Evolutionary conservation across 2,113 vertebrate species (phyloP), one percentile per base, ranked within the genome.

Genomic region (Xenotilapia leptura): DNA sequence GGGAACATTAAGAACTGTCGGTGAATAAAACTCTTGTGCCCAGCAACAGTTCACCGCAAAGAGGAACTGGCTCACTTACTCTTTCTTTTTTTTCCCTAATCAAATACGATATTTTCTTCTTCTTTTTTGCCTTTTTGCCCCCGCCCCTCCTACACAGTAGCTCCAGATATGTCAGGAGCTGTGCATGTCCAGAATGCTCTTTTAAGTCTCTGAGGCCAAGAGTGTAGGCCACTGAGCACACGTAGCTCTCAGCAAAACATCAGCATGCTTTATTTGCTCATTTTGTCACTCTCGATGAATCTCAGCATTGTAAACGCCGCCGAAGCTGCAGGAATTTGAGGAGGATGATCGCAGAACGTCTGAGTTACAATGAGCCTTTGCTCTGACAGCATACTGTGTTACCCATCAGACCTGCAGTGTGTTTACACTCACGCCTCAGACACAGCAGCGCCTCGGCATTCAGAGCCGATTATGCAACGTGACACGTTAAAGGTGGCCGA

Each of bases 21-120:
- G 91, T 97, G 96, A 97, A 97, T 96, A 93, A 92, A 92, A 95
- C 94, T 93, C 95, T 95, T 97, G 96, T 95, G 91, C 81, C 91
- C 49, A 80, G 80, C 89, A 86, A 75, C 88, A 85, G 92, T 55
- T 89, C 86, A 51, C 80, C 90, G 94, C 92, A 90, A 80, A 88
- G 92, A 90, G 90, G 80, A 92, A 87, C 92, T 90, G 90, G 90
- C 92, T 92, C 51, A 23, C 86, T 89, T 93, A 28, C 83, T 94
- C 89, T 84, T 60, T 82, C 87, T 79, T 49, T 49, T 49, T 42
- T 23, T 0, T 0, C 13, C 0, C 88, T 90, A 90, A 95, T 94
- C 94, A 94, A 94, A 95, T 79, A 89, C 86, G 90, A 94, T 92
- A 89, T 94, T 94, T 95, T 94, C 92, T 93, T 91, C 86, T 53